Conservation (phyloP, 2,888 invertebrate genomes). For the Ectobius pallidus region DNA sequence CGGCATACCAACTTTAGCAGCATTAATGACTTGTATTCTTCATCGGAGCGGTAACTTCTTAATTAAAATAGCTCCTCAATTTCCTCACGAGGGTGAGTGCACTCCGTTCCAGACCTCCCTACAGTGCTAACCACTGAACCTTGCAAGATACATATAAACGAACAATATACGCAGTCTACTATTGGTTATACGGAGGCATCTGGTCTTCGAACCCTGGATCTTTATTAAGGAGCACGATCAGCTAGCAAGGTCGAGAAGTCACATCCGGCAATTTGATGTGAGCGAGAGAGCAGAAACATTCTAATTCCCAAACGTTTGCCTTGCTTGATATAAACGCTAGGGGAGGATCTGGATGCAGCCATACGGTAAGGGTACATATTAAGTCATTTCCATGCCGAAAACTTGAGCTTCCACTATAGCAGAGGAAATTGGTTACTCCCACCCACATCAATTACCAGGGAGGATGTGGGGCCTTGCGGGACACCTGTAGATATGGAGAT, state of each 20-base stretch:
- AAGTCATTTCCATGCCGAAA: not conserved
- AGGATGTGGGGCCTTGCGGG: not conserved
- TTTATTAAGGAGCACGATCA: too few species aligned
- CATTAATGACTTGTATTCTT: too few species aligned
- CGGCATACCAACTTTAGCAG: too few species aligned
- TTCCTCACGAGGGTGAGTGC: too few species aligned
- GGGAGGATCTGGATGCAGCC: not conserved
- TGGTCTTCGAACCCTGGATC: too few species aligned
- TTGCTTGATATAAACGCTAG: not conserved
- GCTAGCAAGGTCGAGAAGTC: not conserved
- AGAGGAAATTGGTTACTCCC: constrained; percentile 20
- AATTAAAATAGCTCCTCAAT: too few species aligned
- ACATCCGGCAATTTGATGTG: constrained; percentile 24
- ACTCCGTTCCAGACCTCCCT: too few species aligned
- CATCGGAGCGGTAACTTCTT: too few species aligned
- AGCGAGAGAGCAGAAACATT: constrained; percentile 12
- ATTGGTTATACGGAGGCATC: too few species aligned
- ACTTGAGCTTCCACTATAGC: not conserved
- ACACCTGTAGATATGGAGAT: not conserved
- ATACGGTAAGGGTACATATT: constrained; percentile 3
- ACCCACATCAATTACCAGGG: constrained; percentile 7
- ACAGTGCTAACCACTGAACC: too few species aligned
- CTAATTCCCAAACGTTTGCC: constrained; percentile 20
- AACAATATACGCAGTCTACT: too few species aligned
- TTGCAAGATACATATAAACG: too few species aligned